Percentiles rank a stretch among this genome's conserved stretches.
Evolutionary conservation across 1,140 invertebrate species (phyloP).

Genomic region (Akabosia matsudoensis): DNA sequence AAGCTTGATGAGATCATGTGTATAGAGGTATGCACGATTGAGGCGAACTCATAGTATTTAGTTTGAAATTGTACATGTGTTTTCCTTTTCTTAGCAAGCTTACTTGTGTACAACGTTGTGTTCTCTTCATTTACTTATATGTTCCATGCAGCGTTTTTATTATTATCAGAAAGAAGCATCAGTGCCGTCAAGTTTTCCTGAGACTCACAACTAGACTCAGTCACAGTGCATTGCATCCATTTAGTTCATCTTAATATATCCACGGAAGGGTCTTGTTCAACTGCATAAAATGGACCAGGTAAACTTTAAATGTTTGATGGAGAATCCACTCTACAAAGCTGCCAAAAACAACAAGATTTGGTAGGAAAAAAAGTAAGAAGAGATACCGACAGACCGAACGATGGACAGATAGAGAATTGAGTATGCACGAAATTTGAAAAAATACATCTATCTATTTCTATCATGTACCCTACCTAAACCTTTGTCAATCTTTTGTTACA

Average conservation of each 20-base stretch:
- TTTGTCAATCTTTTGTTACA: too few species aligned
- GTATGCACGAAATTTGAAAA: too few species aligned
- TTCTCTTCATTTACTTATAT: not conserved
- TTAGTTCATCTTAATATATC: not conserved
- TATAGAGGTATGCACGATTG: not conserved
- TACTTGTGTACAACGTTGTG: not conserved
- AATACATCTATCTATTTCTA: too few species aligned
- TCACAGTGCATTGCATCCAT: not conserved
- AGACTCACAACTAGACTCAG: not conserved
- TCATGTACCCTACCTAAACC: too few species aligned
- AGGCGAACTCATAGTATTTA: too few species aligned
- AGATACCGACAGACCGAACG: too few species aligned
- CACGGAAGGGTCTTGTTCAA: not conserved
- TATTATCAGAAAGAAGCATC: too few species aligned
- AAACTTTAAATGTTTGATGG: not conserved
- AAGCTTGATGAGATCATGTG: not conserved
- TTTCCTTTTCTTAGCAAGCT: not conserved
- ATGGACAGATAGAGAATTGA: too few species aligned
- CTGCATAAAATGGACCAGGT: not conserved
- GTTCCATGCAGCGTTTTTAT: too few species aligned
- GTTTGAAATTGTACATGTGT: too few species aligned
- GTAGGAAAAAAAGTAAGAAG: too few species aligned
- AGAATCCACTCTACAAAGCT: too few species aligned
- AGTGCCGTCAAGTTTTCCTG: not conserved
- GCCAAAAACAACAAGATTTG: not conserved